A percentile compares a stretch with the other conserved stretches of the same genome.
Evolutionary conservation across 2,888 invertebrate genomes (phyloP).

Genomic region (Drosophila anomelani): DNA sequence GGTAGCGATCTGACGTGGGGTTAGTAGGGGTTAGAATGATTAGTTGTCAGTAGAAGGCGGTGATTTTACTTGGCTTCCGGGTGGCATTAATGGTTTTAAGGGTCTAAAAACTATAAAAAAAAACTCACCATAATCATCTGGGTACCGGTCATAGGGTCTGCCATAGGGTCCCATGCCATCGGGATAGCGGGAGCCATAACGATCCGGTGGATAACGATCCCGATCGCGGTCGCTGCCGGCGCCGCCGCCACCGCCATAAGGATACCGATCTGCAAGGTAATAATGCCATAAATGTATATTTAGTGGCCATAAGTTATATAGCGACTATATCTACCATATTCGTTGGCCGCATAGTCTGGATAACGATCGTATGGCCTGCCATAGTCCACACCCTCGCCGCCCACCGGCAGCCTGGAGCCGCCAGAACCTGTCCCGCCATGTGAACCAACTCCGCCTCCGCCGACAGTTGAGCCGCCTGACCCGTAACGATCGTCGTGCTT

Average conservation of each 20-base stretch:
- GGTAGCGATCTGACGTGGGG: slow-evolving; percentile 78
- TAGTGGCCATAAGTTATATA: slow-evolving; percentile 1
- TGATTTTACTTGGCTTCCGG: slow-evolving; percentile 22
- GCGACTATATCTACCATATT: slow-evolving; percentile 74
- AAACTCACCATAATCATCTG: slow-evolving; percentile 73
- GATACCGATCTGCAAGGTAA: slow-evolving; percentile 64
- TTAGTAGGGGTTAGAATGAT: slow-evolving; percentile 69
- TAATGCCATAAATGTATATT: slow-evolving; percentile 15
- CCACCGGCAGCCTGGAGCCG: slow-evolving; percentile 62
- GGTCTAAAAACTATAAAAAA: fast-evolving
- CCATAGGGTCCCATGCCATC: slow-evolving; percentile 73
- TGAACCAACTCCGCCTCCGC: slow-evolving; percentile 73
- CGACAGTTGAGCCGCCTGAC: slow-evolving; percentile 79
- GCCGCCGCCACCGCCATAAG: slow-evolving; percentile 37
- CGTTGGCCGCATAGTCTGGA: slow-evolving; percentile 71
- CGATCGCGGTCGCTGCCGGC: slow-evolving; percentile 44
- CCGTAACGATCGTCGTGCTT: slow-evolving; percentile 86
- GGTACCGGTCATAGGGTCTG: slow-evolving; percentile 83
- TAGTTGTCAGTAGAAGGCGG: slow-evolving; percentile 72
- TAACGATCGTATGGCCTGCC: slow-evolving; percentile 83
- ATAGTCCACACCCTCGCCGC: slow-evolving; percentile 77
- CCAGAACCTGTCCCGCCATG: slow-evolving; percentile 82
- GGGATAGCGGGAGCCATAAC: slow-evolving; percentile 64
- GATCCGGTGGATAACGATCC: slow-evolving; percentile 85
- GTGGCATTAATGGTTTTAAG: slow-evolving; percentile 58